Conservation (phyloP, 1,140 invertebrate genomes). For the Steinernema feltiae region DNA sequence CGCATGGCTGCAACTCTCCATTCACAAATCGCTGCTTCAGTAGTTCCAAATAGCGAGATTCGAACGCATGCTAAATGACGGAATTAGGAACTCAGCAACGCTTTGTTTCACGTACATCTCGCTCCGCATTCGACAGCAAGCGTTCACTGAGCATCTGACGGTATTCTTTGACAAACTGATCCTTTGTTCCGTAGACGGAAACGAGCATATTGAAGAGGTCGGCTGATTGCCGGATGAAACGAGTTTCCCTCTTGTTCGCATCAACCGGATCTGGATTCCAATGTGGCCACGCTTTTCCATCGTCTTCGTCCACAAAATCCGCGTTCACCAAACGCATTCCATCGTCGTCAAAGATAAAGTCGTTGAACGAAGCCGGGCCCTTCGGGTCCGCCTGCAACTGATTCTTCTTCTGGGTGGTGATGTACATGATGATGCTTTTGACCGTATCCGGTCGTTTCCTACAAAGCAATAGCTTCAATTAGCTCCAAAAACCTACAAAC, state of each 20-base stretch:
- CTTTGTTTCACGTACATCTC: constrained; percentile 66
- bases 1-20: constrained; percentile 87
- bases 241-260: constrained; percentile 51
- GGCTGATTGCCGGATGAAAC: constrained; percentile 65
- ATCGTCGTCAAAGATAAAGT: constrained; percentile 29
- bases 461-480: constrained; percentile 6
- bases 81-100: constrained; percentile 7
- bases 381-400: constrained; percentile 27
- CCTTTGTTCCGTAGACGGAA: constrained; percentile 95
- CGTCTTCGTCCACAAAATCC: constrained; percentile 51
- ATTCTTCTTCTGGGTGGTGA: constrained; percentile 49
- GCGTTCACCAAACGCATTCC: constrained; percentile 48
- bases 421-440: constrained; percentile 53
- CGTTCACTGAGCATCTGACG: constrained; percentile 84
- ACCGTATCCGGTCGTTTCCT: constrained; percentile 52
- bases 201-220: constrained; percentile 98
- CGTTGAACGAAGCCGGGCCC: not conserved
- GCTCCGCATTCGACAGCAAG: constrained; percentile 76
- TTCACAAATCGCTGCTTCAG: constrained; percentile 91
- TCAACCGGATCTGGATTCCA: constrained; percentile 50
- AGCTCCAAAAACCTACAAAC: constrained; percentile 37
- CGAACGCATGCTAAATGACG: constrained; percentile 67
- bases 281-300: constrained; percentile 33
- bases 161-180: constrained; percentile 97
- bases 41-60: constrained; percentile 88